Evolutionary conservation across 1,140 invertebrate species (phyloP), one percentile per base, ranked within the genome.

Genomic region (Panagrolaimus sp.): DNA sequence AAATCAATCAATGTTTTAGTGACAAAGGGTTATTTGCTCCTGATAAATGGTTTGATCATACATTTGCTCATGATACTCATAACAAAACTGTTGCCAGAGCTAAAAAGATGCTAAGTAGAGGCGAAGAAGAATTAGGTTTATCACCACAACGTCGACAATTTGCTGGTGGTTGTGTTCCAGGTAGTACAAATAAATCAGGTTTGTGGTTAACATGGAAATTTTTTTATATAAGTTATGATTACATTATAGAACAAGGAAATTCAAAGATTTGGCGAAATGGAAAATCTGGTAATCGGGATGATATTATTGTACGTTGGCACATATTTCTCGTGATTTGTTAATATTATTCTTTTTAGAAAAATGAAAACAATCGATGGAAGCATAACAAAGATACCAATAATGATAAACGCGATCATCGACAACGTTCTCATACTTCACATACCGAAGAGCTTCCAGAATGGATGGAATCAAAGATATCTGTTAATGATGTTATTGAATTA

Each of bases 381-480:
- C 28, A 28, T 21, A 21, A 10, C 52, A 58, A 21, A 12, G 52
- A 21, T 12, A n/a, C 48, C 7, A 24, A 52, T 21, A 21, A 28
- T 28, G 28, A 58, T 14, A 2, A 21, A 12, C 52, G 52, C 17
- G 28, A 58, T 21, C 14, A 58, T 28, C 52, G 52, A 12, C 21
- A 58, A 21, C 21, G 52, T 21, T 12, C 21, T 4, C 32, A 38
- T 38, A 38, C 32, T 38, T 38, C 32, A 38, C 32, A 38, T 21
- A 58, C 52, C 17, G 52, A 58, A 17, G 52, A 58, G 17, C 21
- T 58, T n/a, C 52, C 52, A 21, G 52, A 58, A 58, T 58, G 52
- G 52, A 58, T 58, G 52, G 52, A 58, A 58, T 58, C 52, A 1
- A 58, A 58, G 52, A 58, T 58, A 58, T 26, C 21, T 28, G n/a